Evolutionary conservation across 1,140 invertebrate genomes (phyloP).

Genomic region (Pachypeltis micranthus): DNA sequence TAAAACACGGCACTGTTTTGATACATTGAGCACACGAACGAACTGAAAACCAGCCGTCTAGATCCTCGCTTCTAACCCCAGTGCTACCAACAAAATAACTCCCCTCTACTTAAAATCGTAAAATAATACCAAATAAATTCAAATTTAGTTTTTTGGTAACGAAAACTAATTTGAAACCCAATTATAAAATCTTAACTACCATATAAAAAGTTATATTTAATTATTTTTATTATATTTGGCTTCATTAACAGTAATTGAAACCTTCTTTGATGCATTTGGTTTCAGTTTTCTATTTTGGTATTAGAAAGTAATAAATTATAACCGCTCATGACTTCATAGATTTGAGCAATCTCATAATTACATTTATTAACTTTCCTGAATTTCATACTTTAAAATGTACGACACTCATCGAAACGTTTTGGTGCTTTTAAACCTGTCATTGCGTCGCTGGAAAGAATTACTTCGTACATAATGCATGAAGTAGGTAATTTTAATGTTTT

Average conservation of each 20-base stretch:
- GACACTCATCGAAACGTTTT: too few species aligned
- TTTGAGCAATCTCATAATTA: background rate
- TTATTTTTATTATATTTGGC: slow-evolving; percentile 8
- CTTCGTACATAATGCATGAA: background rate
- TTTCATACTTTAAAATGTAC: background rate
- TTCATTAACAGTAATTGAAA: slow-evolving; percentile 19
- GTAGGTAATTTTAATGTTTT: background rate
- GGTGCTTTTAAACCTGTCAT: background rate
- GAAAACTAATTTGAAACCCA: background rate
- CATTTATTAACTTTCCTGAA: background rate
- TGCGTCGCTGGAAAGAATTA: background rate
- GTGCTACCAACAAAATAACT: slow-evolving; percentile 6
- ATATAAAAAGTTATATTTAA: background rate
- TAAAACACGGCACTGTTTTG: slow-evolving; percentile 14
- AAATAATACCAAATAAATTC: background rate
- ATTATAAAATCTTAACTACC: background rate
- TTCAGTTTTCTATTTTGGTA: slow-evolving; percentile 18
- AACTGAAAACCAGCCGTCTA: slow-evolving; percentile 5
- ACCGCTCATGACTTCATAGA: background rate
- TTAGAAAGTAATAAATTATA: slow-evolving; percentile 17
- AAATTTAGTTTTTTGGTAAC: background rate
- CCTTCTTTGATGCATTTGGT: slow-evolving; percentile 19
- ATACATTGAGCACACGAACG: slow-evolving; percentile 10
- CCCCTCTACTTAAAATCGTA: slow-evolving; percentile 5
- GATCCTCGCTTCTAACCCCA: slow-evolving; percentile 7